Base-by-base conservation (phyloP, 64 coral and sea anemone genomes). In the Actinia equina region DNA sequence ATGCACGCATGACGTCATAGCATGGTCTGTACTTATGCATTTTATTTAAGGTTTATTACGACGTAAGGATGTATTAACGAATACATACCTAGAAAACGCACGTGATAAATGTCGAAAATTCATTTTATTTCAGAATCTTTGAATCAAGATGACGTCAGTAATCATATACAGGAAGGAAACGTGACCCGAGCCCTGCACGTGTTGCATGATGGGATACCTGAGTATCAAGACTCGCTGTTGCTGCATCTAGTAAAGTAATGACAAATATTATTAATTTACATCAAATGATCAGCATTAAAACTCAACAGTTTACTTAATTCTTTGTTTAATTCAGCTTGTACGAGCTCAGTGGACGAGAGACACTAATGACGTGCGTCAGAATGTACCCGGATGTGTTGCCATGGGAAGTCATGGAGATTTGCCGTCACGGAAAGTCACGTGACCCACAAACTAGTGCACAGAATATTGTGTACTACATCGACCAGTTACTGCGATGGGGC, bases 321-420 rank as follows among this genome's bases (percentile, higher is more conserved):
- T 52, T 81, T 20, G 52, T 42, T 84, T 86, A n/a, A 49, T 49
- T 49, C 59, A 95, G 94, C 23, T 83, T 88, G 77, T 95, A 89
- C 82, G 90, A 90, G 53, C 64, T 89, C 10, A 84, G 87, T 49
- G 85, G 91, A 30, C 91, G 84, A 52, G 94, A 90, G 44, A 96
- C 94, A n/a, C 65, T 96, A 80, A 60, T 93, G 18, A 96, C 91
- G 13, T 96, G 94, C 51, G 91, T 88, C 23, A 92, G 91, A 57
- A 87, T 96, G 94, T 96, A 89, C 42, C 91, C 94, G 0, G 85
- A 93, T 62, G 91, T 96, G 41, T 87, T 89, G 25, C 94, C 88
- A 6, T 96, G 94, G 94, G 94, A 96, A 45, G 88, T 93, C 30
- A 92, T 89, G 63, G 88, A 96, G 77, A 90, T 96, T 18, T 93